These are phyloP conservation scores for Arge pagana DNA, from an alignment of 2,888 invertebrate species.

Conservation along the genomic window DNA sequence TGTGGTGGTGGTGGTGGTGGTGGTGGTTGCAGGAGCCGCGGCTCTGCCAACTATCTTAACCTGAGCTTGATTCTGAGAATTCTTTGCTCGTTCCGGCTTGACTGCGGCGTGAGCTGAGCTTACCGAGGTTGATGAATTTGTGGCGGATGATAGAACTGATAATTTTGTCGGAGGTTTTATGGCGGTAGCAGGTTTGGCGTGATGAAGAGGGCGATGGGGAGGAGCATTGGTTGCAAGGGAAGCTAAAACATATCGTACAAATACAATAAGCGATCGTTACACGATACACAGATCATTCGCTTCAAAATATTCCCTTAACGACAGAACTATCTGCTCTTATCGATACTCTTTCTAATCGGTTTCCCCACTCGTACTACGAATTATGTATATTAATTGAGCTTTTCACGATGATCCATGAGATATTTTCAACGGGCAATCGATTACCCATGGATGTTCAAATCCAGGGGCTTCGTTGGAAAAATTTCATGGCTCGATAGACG, in stretches of 20 bases:
- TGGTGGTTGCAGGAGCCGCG: slow-evolving; percentile 43
- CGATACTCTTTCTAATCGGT: too few species aligned
- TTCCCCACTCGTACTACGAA: too few species aligned
- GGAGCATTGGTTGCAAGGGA: slow-evolving; percentile 76
- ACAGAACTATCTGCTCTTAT: too few species aligned
- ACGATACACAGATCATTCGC: too few species aligned
- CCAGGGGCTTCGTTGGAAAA: too few species aligned
- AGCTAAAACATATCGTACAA: slow-evolving; percentile 65
- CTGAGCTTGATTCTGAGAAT: slow-evolving; percentile 41
- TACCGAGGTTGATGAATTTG: slow-evolving; percentile 41
- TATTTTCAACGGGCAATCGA: too few species aligned
- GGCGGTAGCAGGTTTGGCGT: slow-evolving; percentile 49
- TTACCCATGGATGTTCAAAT: too few species aligned
- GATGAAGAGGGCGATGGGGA: slow-evolving; percentile 63
- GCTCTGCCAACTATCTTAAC: slow-evolving; percentile 43
- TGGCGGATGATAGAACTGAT: slow-evolving; percentile 46
- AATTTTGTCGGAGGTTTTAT: slow-evolving; percentile 50
- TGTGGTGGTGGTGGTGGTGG: slow-evolving; percentile 29
- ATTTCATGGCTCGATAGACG: too few species aligned
- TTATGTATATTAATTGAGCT: too few species aligned
- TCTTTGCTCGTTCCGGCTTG: slow-evolving; percentile 48
- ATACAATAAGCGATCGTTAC: slow-evolving; percentile 29
- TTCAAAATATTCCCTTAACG: too few species aligned
- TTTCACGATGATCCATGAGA: too few species aligned
- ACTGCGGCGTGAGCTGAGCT: slow-evolving; percentile 30